Percentiles rank a stretch among this genome's conserved stretches.
phyloP scores from a whole-genome alignment of 2,888 invertebrate species.

The Stenichneumon culpator region DNA sequence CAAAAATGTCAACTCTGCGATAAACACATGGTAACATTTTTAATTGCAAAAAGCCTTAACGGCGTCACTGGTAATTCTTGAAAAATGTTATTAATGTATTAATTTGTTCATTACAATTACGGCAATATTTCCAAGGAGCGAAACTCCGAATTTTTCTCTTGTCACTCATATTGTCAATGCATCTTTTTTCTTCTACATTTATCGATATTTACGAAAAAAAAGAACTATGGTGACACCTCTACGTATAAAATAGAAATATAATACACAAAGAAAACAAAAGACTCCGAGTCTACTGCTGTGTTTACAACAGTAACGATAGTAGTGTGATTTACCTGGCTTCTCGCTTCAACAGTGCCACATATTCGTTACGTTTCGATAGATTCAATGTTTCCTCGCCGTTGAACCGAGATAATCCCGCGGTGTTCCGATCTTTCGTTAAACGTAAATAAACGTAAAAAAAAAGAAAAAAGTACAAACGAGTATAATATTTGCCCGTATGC shows the following conservation, averaged over 20 bases:
- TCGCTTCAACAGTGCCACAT: slow-evolving; percentile 54
- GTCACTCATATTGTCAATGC: slow-evolving; percentile 21
- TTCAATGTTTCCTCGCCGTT: neutral
- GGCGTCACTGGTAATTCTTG: neutral
- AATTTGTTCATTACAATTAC: slow-evolving; percentile 37
- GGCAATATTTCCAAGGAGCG: slow-evolving; percentile 52
- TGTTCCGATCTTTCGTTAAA: slow-evolving; percentile 10
- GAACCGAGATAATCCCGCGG: neutral
- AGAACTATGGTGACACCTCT: neutral
- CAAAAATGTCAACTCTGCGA: neutral
- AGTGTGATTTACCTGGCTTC: slow-evolving; percentile 44
- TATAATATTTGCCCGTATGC: neutral
- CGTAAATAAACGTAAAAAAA: slow-evolving; percentile 47
- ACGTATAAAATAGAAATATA: neutral
- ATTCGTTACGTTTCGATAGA: slow-evolving; percentile 5
- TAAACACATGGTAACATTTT: neutral
- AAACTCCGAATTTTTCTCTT: slow-evolving; percentile 19
- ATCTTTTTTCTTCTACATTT: slow-evolving; percentile 14
- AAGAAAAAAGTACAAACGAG: slow-evolving; percentile 27
- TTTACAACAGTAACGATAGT: slow-evolving; percentile 28
- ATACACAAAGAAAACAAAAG: slow-evolving; percentile 17
- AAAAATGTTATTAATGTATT: neutral
- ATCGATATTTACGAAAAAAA: neutral
- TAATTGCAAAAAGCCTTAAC: neutral
- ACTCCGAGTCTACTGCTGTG: neutral